Evolutionary conservation across 2,888 invertebrate genomes (phyloP), one percentile per base, ranked within the genome.

Genomic region (Agrochola lota): DNA sequence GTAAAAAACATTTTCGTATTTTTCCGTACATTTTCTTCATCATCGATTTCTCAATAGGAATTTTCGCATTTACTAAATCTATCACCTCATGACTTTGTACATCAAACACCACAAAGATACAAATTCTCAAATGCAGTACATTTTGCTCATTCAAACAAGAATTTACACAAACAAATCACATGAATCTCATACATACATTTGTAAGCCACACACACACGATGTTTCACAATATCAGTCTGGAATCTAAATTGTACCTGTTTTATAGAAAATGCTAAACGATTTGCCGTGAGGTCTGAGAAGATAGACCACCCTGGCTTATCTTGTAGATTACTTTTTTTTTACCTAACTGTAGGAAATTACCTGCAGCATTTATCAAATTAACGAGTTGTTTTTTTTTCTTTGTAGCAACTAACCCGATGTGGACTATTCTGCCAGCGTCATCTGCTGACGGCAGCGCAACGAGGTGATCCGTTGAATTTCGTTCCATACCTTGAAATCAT

Each of bases 181-280:
- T 55, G n/a, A 52, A 60, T 59, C 57, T 43, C 26, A 59, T 67
- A 40, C 59, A 66, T 59, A 62, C 52, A 81, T 84, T 71, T 63
- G 84, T 71, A 84, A 67, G 46, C 40, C n/a, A 63, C 15, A 55
- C 67, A 55, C 67, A 62, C 70, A 71, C 57, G n/a, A 60, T 80
- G 60, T 69, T 66, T 55, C 59, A 66, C 40, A 64, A 49, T 52
- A 69, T 64, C 11, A 30, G 49, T 26, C 26, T 62, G 26, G 84
- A 80, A 80, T 81, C 9, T 66, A 73, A 73, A 84, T 80, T 55
- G 55, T 17, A 5, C 30, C n/a, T 55, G 63, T 67, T 69, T 59
- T 30, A 72, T 69, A 49, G 26, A 30, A 57, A 49, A 73, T 73
- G 55, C 15, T 52, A 62, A 80, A 49, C 23, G 6, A 43, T 64